Conservation (phyloP, 2,113 vertebrate genomes). For the Calidris pugnax region DNA sequence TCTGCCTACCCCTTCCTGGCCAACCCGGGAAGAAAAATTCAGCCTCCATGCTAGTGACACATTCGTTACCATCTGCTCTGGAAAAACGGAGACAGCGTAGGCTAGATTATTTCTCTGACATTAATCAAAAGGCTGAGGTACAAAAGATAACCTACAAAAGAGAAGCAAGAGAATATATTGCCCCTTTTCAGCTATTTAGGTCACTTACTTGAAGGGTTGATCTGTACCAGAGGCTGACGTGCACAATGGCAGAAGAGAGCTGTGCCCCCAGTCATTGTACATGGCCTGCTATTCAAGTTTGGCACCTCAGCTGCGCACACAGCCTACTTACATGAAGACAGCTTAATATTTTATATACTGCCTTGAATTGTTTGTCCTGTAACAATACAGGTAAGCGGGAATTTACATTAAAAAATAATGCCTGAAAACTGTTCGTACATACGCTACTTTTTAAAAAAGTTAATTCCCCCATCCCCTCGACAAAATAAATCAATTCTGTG, state of each 20-base stretch:
- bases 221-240: fast-evolving
- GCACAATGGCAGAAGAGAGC: not conserved
- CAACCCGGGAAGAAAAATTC: not conserved
- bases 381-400: not conserved
- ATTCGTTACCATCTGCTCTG: not conserved
- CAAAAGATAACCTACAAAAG: not conserved
- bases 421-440: not conserved
- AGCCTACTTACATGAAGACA: not conserved
- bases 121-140: not conserved
- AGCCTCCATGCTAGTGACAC: not conserved
- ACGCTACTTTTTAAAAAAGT: not conserved
- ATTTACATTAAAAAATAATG: not conserved
- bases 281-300: not conserved
- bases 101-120: not conserved
- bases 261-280: not conserved
- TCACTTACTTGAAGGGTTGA: not conserved
- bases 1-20: not conserved
- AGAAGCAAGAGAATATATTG: not conserved
- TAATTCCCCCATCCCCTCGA: fast-evolving
- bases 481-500: not conserved
- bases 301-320: not conserved
- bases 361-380: not conserved
- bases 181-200: not conserved
- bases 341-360: not conserved
- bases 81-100: not conserved